Base-by-base conservation (phyloP, 2,888 invertebrate genomes). In the Ormyrus pomaceus region DNA sequence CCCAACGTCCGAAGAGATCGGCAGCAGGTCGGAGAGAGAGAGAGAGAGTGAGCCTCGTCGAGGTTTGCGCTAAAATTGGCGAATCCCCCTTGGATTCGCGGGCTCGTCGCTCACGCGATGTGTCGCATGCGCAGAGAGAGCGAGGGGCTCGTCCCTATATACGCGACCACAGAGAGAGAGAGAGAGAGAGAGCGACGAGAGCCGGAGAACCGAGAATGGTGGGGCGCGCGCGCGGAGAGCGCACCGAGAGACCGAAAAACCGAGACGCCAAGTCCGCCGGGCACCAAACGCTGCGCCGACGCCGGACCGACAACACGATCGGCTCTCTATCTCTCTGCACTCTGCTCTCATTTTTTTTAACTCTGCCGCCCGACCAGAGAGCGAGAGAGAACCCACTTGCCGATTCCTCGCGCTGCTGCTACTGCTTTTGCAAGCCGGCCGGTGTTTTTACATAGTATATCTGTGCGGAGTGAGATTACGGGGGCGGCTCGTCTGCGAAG, bases 31-130 rank as follows among this genome's bases (percentile, higher is more conserved):
- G 1, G 68, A 68, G 56, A 48, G 53, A 53, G 53, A 46, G 3
- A 19, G 6, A 19, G 51, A 11, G 0, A 34, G 45, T 6, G n/a
- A 1, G 19, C 45, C 10, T 6, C 64, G 70, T 45, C 50, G 71
- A 19, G 59, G 65, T 59, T 66, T 53, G 59, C 65, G 82, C 82
- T 82, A 82, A 82, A 79, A 82, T 77, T 82, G 77, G 76, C 79
- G 75, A 66, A 71, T 77, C 64, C 59, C 64, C 68, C 34, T 11
- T 53, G 73, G 65, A 70, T 81, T 61, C 73, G 81, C 69, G 70
- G 71, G 75, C 66, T 74, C 74, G 66, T 59, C 58, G 78, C 81
- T 80, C 80, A 73, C 80, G 77, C 80, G 80, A 80, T 80, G 34
- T n/a, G 45, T 45, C 11, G 56, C 11, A 55, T 65, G 50, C 71